Conservation (phyloP, 2,888 invertebrate species). For the Drosophila bunnanda region DNA sequence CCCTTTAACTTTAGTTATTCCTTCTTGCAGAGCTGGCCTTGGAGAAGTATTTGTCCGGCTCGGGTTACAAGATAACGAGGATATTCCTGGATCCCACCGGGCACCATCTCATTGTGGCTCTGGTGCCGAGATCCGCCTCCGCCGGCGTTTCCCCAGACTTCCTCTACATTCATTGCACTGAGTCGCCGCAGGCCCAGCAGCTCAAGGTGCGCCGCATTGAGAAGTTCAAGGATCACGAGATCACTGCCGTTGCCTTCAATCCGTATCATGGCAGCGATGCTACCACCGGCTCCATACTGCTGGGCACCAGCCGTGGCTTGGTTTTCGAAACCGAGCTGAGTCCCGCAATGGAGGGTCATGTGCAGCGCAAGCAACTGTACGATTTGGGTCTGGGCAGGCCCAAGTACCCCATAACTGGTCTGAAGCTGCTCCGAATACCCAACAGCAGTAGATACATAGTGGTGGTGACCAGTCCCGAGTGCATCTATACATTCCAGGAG, state of each 20-base stretch:
- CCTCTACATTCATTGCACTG: constrained; percentile 88
- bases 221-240: constrained; percentile 87
- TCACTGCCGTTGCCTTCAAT: constrained; percentile 97
- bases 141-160: constrained; percentile 88
- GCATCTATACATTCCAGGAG: constrained; percentile 95
- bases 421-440: constrained; percentile 92
- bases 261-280: constrained; percentile 88
- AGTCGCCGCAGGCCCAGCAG: constrained; percentile 86
- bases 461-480: constrained; percentile 92
- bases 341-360: constrained; percentile 89
- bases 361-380: constrained; percentile 95
- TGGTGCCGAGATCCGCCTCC: constrained; percentile 86
- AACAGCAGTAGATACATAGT: constrained; percentile 91
- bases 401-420: constrained; percentile 92
- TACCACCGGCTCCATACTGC: constrained; percentile 92
- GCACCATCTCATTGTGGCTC: constrained; percentile 90
- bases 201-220: constrained; percentile 89
- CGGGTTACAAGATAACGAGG: constrained; percentile 81
- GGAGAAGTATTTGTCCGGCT: constrained; percentile 82
- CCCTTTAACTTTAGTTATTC: background rate
- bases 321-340: constrained; percentile 96
- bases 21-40: constrained; percentile 76
- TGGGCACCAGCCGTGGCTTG: constrained; percentile 95
- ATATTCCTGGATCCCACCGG: constrained; percentile 92
- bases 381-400: constrained; percentile 92